A percentile compares a stretch with the other conserved stretches of the same genome.
phyloP scores from a whole-genome alignment of 2,113 vertebrate genomes.

The Himantopus leucocephalus region DNA sequence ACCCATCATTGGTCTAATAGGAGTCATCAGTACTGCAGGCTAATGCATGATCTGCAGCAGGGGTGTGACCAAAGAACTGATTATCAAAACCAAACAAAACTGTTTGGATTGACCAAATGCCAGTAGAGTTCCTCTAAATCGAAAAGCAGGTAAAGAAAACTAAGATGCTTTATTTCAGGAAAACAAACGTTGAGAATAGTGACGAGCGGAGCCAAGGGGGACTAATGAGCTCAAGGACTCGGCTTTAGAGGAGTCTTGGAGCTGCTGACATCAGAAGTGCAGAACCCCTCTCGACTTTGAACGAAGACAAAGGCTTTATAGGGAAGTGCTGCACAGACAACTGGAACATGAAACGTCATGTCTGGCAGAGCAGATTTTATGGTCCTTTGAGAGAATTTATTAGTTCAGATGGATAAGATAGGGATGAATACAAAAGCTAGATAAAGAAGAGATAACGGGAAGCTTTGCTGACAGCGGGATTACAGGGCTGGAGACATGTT shows the following conservation, averaged over 20 bases:
- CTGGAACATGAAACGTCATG: not conserved
- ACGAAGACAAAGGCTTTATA: not conserved
- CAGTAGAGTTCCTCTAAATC: not conserved
- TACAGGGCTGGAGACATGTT: not conserved
- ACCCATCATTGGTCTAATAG: not conserved
- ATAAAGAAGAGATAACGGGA: conserved; percentile 10
- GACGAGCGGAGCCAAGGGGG: accelerated
- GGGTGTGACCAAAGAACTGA: not conserved
- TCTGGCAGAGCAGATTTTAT: conserved; percentile 1
- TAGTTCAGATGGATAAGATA: conserved; percentile 1
- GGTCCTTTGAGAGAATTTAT: not conserved
- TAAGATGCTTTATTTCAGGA: not conserved
- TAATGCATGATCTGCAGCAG: not conserved
- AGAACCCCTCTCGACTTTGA: not conserved
- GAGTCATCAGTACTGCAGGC: not conserved
- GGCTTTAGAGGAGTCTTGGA: not conserved
- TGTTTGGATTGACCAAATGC: not conserved
- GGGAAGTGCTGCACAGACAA: not conserved
- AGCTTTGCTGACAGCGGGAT: conserved; percentile 27
- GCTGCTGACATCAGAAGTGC: not conserved
- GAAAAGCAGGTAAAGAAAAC: not conserved
- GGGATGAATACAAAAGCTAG: not conserved
- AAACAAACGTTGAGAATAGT: not conserved
- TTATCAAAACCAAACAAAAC: not conserved
- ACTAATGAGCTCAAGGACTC: not conserved